phyloP scores from a whole-genome alignment of 2,113 vertebrate species.

The Trichechus manatus region DNA sequence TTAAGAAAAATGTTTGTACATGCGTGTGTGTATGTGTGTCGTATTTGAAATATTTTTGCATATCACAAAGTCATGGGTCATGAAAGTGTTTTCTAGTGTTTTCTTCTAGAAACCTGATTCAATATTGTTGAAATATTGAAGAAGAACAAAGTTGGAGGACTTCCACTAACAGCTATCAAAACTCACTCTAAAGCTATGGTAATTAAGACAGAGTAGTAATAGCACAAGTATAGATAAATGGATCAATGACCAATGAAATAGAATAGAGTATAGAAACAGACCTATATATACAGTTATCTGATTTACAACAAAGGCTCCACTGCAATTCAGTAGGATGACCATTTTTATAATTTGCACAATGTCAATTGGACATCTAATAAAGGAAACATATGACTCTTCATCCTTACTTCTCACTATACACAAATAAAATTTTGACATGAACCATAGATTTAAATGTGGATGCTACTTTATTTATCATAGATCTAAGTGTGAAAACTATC shows the following conservation, averaged over 20 bases:
- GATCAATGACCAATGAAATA: background rate
- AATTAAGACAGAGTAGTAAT: background rate
- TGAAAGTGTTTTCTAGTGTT: background rate
- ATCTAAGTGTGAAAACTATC: background rate
- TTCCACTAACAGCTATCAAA: background rate
- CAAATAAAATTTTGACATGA: background rate
- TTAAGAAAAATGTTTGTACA: background rate
- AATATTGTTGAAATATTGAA: background rate
- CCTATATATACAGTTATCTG: background rate
- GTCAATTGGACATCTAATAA: background rate
- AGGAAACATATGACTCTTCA: background rate
- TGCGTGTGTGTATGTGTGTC: background rate
- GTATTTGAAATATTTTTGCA: background rate
- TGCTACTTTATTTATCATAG: background rate
- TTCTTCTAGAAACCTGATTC: background rate
- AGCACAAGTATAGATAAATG: background rate
- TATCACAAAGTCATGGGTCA: background rate
- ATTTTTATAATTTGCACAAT: background rate
- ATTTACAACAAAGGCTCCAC: background rate
- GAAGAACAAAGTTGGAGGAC: background rate
- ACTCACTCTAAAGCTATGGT: background rate
- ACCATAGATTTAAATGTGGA: background rate
- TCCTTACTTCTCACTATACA: background rate
- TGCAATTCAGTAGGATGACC: background rate
- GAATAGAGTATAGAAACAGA: background rate